Conservation (phyloP, 2,113 vertebrate species). For the Chaetorhynchus papuensis region DNA sequence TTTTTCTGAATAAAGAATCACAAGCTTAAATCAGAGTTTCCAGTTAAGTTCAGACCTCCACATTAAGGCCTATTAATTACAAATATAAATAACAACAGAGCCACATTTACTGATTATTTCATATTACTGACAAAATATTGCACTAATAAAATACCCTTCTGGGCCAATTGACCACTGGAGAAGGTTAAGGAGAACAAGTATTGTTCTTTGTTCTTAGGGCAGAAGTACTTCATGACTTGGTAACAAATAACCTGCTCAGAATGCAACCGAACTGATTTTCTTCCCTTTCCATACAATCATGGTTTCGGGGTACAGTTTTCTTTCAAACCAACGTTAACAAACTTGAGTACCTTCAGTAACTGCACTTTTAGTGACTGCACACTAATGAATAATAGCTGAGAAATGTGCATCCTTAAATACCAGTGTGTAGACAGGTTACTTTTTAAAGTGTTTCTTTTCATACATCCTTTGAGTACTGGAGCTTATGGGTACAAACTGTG, state of each 20-base stretch:
- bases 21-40: not conserved
- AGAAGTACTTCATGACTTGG: not conserved
- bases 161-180: not conserved
- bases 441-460: not conserved
- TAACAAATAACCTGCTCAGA: not conserved
- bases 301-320: not conserved
- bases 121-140: not conserved
- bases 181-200: not conserved
- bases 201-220: not conserved
- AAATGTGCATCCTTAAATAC: not conserved
- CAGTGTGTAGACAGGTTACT: not conserved
- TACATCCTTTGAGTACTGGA: not conserved
- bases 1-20: not conserved
- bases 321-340: not conserved
- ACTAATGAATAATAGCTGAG: not conserved
- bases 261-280: not conserved
- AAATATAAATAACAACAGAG: not conserved
- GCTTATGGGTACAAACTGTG: not conserved
- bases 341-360: fast-evolving
- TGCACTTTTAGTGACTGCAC: not conserved
- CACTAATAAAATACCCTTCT: not conserved
- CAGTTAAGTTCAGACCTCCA: not conserved
- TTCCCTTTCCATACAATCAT: not conserved
- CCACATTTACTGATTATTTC: not conserved
- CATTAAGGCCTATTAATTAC: not conserved